These are phyloP conservation scores for Agrotis ipsilon DNA, from an alignment of 2,888 invertebrate genomes.

Conservation along the genomic window DNA sequence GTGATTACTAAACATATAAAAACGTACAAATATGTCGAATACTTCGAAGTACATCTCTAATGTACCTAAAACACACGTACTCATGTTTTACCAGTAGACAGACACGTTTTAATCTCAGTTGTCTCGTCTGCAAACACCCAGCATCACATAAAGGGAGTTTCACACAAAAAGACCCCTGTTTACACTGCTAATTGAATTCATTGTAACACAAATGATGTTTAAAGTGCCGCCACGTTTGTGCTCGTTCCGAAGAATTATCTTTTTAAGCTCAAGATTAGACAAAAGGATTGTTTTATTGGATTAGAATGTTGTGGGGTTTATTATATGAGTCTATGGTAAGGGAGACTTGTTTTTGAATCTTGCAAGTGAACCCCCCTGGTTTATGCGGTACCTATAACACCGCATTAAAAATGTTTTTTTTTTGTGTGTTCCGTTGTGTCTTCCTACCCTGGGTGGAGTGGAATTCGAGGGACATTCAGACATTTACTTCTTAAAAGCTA, in stretches of 20 bases:
- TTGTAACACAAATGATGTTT: conserved; percentile 87
- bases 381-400: neutral
- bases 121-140: conserved; percentile 78
- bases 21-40: no score
- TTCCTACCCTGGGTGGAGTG: no score
- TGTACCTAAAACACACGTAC: neutral
- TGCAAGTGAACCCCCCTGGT: neutral
- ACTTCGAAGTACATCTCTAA: no score
- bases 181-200: conserved; percentile 88
- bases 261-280: conserved; percentile 66
- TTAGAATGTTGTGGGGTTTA: conserved; percentile 53
- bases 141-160: conserved; percentile 69
- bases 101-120: conserved; percentile 69
- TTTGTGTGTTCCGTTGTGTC: no score
- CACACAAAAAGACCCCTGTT: conserved; percentile 82
- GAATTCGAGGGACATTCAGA: no score
- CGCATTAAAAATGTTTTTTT: no score
- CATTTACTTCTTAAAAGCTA: no score
- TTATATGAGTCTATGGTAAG: conserved; percentile 4
- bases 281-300: conserved; percentile 56
- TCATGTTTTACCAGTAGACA: conserved; percentile 42
- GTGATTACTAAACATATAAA: no score
- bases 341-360: neutral
- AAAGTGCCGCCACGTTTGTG: conserved; percentile 68
- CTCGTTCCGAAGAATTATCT: conserved; percentile 73